Evolutionary conservation across 1,140 invertebrate genomes (phyloP), one percentile per base, ranked within the genome.

Genomic region (Eumeta japonica): DNA sequence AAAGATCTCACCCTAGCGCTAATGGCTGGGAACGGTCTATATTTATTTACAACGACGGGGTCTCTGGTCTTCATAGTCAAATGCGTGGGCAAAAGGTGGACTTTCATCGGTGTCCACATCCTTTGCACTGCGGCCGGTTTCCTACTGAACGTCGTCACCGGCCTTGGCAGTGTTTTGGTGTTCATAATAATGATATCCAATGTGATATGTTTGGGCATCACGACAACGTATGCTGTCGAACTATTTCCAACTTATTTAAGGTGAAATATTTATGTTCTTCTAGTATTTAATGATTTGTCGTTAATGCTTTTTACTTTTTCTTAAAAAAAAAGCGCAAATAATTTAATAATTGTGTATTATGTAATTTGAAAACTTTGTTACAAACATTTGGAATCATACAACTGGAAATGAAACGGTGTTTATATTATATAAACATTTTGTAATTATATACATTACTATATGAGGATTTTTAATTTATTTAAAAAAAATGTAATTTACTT

Each of bases 11-110:
- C 20, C 5, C n/a, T 24, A 24, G n/a, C n/a, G n/a, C 5, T 5
- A 7, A 5, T 24, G n/a, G 5, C n/a, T 7, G 20, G 5, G 5
- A 7, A 7, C 20, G n/a, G 20, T 24, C 5, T 24, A 24, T 24
- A 24, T n/a, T 24, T n/a, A 24, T 5, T 24, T 7, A 24, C n/a
- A 24, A 5, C n/a, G n/a, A n/a, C 5, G 5, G n/a, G 5, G n/a
- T 24, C 5, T 24, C 5, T n/a, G n/a, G 20, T 24, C 5, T n/a
- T 7, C 5, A 5, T 24, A n/a, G n/a, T n/a, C 13, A 37, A 37
- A 16, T 37, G 9, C 14, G 16, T 37, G 3, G 35, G 27, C 18
- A 37, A 37, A 24, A 37, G 28, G 16, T 37, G 35, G 35, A 28
- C 27, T 1, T 24, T 24, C n/a, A 24, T 24, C 5, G 20, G 20